These are phyloP conservation scores for Podarcis raffonei DNA, from an alignment of 2,113 vertebrate genomes.

Conservation along the genomic window DNA sequence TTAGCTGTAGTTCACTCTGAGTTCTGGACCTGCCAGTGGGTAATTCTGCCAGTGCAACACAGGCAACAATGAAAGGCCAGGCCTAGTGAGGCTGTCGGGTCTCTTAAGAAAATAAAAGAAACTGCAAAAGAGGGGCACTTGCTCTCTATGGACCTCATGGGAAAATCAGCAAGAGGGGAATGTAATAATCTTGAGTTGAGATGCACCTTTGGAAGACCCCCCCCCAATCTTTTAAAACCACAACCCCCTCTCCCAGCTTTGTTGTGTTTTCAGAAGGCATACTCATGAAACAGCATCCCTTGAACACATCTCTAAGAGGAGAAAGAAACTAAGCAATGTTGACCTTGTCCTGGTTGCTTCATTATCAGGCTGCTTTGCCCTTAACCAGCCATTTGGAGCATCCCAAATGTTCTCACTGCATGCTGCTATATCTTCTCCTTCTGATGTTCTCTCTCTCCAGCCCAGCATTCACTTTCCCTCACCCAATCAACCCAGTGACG, in stretches of 20 bases:
- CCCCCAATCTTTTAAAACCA: background rate
- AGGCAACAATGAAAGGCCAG: background rate
- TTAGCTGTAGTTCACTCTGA: background rate
- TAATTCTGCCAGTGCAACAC: background rate
- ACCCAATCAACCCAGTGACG: conserved; percentile 92
- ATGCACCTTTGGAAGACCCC: background rate
- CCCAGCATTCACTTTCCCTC: conserved; percentile 93
- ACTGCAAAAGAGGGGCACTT: background rate
- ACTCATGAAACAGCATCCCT: background rate
- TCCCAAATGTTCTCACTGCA: background rate
- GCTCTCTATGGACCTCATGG: background rate
- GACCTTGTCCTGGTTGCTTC: background rate
- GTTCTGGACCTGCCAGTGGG: background rate
- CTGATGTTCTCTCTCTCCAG: conserved; percentile 70
- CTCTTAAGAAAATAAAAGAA: background rate
- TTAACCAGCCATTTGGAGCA: background rate
- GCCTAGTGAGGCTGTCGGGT: background rate
- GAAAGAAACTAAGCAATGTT: background rate
- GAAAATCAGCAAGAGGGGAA: background rate
- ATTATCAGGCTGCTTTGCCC: background rate
- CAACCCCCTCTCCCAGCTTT: background rate
- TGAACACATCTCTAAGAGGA: background rate
- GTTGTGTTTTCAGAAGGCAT: background rate
- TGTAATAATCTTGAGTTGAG: background rate
- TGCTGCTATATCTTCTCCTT: conserved; percentile 13